Percentiles rank a stretch among this genome's conserved stretches.
Evolutionary conservation across 2,113 vertebrate species (phyloP).

Genomic region (Ameiurus melas): DNA sequence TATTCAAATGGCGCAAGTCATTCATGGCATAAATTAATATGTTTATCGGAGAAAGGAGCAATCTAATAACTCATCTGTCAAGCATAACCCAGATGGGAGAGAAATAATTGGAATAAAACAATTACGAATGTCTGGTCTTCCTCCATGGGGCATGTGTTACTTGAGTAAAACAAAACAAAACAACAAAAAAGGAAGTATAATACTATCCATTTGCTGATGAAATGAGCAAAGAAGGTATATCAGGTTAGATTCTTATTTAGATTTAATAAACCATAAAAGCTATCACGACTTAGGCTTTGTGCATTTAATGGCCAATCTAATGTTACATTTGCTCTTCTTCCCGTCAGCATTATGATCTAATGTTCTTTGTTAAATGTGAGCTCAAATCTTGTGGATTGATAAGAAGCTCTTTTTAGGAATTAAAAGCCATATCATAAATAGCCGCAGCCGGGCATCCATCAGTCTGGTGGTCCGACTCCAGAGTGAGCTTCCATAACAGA

Average conservation of each 20-base stretch:
- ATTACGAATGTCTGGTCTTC: conserved; percentile 71
- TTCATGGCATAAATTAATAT: conserved; percentile 76
- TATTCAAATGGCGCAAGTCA: conserved; percentile 69
- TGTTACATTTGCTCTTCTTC: conserved; percentile 65
- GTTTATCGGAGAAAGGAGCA: conserved; percentile 74
- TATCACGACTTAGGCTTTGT: conserved; percentile 65
- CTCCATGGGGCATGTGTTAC: conserved; percentile 60
- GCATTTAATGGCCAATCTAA: conserved; percentile 69
- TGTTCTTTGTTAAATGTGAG: conserved; percentile 50
- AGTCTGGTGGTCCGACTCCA: conserved; percentile 47
- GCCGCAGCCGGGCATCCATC: conserved; percentile 39
- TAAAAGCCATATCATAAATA: conserved; percentile 55
- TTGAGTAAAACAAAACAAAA: conserved; percentile 43
- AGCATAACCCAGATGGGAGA: conserved; percentile 66
- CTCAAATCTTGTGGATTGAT: conserved; percentile 38
- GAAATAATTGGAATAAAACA: conserved; percentile 69
- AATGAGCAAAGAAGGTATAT: conserved; percentile 38
- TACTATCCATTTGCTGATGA: conserved; percentile 55
- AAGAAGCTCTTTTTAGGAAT: conserved; percentile 50
- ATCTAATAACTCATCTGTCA: conserved; percentile 79
- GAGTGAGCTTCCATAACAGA: conserved; percentile 57
- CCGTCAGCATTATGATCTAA: conserved; percentile 61
- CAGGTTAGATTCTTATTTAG: conserved; percentile 67
- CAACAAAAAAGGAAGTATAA: conserved; percentile 65
- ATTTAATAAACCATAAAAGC: conserved; percentile 64